Percentiles rank a stretch among this genome's conserved stretches.
These are phyloP conservation scores for Lepidostoma basale DNA, from an alignment of 1,140 invertebrate genomes.

Conservation along the genomic window DNA sequence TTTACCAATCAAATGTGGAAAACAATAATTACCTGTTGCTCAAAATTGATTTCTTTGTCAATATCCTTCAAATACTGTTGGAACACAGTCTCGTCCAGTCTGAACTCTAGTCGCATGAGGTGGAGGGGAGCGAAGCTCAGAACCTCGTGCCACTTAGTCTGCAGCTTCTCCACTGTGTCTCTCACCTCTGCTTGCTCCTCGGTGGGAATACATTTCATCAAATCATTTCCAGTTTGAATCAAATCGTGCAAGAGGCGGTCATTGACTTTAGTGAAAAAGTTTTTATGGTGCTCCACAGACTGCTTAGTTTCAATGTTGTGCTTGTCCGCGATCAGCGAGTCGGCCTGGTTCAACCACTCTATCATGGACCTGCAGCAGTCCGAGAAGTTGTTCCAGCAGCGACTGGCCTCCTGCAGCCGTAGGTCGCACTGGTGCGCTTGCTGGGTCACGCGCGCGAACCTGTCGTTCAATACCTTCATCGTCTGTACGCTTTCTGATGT, in stretches of 20 bases:
- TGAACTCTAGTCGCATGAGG: constrained; percentile 87
- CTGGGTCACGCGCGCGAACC: constrained; percentile 77
- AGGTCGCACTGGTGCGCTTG: constrained; percentile 79
- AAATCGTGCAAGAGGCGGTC: constrained; percentile 84
- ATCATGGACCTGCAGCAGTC: constrained; percentile 79
- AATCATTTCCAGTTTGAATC: constrained; percentile 77
- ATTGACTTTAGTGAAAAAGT: constrained; percentile 85
- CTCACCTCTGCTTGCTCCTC: constrained; percentile 72
- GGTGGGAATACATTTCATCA: constrained; percentile 71
- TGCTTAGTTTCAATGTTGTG: constrained; percentile 77
- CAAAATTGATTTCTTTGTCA: constrained; percentile 84
- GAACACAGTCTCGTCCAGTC: constrained; percentile 84
- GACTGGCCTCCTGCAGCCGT: constrained; percentile 75
- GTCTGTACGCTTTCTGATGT: constrained; percentile 71
- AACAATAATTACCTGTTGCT: constrained; percentile 68
- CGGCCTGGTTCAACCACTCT: constrained; percentile 85
- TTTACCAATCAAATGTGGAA: no score
- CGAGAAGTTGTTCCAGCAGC: constrained; percentile 86
- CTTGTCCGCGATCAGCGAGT: constrained; percentile 80
- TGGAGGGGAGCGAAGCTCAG: constrained; percentile 81
- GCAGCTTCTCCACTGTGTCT: constrained; percentile 73
- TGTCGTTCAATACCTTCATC: constrained; percentile 81
- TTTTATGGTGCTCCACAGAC: constrained; percentile 79
- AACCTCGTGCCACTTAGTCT: constrained; percentile 80
- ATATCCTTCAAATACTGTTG: constrained; percentile 85